A percentile compares a stretch with the other conserved stretches of the same genome.
Evolutionary conservation across 2,113 vertebrate species (phyloP).

Genomic region (Hippopotamus amphibius): DNA sequence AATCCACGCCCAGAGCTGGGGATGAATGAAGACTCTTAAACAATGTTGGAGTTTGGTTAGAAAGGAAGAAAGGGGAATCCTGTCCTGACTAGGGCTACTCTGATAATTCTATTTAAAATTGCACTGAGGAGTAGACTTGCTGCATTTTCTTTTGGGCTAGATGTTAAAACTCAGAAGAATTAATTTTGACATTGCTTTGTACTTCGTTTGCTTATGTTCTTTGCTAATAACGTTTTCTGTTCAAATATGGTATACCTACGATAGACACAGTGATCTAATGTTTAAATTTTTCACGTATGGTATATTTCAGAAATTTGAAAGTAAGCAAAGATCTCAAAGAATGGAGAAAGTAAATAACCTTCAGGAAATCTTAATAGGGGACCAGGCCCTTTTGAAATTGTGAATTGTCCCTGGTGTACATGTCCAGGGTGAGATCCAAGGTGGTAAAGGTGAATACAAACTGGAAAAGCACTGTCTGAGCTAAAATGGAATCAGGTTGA

Average conservation of each 20-base stretch:
- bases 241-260: neutral
- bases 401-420: neutral
- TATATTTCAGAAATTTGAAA: constrained; percentile 61
- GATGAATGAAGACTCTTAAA: too few species aligned
- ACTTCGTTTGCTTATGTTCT: neutral
- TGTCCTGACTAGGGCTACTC: too few species aligned
- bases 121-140: constrained; percentile 88
- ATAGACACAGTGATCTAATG: neutral
- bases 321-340: neutral
- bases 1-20: too few species aligned
- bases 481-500: neutral
- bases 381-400: neutral
- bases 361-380: neutral
- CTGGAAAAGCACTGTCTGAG: neutral
- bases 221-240: constrained; percentile 40
- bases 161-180: constrained; percentile 47
- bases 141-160: constrained; percentile 69
- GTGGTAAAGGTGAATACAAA: neutral
- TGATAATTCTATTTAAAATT: too few species aligned
- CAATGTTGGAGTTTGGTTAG: too few species aligned
- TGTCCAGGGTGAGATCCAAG: neutral
- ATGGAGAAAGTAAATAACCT: neutral
- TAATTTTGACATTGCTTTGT: constrained; percentile 49
- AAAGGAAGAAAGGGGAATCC: too few species aligned
- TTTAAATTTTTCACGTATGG: neutral